Percentiles rank a stretch among this genome's conserved stretches.
Conservation (phyloP, 2,888 invertebrate genomes). For the Hesperia comma region DNA sequence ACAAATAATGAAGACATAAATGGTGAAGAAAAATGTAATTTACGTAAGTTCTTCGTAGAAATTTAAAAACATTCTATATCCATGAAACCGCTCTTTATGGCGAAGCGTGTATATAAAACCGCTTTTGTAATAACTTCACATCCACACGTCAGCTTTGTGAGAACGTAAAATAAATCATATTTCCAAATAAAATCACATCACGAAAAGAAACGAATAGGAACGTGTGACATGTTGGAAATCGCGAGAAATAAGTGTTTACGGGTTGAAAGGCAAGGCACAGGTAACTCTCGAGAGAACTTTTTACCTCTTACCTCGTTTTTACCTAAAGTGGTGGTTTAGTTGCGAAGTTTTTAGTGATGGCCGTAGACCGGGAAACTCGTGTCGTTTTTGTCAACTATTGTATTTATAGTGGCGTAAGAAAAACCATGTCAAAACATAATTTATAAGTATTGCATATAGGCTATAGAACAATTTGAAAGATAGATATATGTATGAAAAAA, state of each 20-base stretch:
- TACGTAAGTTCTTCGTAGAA: constrained; percentile 20
- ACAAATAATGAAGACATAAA: not conserved
- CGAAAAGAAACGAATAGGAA: constrained; percentile 39
- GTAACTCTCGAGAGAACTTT: constrained; percentile 50
- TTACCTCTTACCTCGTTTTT: constrained; percentile 55
- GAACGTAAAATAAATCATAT: constrained; percentile 34
- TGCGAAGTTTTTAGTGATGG: constrained; percentile 54
- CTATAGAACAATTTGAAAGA: too few relatives aligned
- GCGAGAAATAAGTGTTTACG: constrained; percentile 45
- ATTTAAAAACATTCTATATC: constrained; percentile 32
- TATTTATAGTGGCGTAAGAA: not conserved
- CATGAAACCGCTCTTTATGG: constrained; percentile 26
- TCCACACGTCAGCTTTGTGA: constrained; percentile 31
- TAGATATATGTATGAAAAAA: too few relatives aligned
- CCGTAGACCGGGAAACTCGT: constrained; percentile 43
- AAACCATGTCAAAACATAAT: not conserved
- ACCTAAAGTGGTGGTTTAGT: constrained; percentile 53
- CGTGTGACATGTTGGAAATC: constrained; percentile 45
- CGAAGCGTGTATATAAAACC: constrained; percentile 18
- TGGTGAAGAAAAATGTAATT: constrained; percentile 23
- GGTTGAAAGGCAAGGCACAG: constrained; percentile 38
- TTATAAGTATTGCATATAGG: too few relatives aligned
- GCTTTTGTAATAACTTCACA: constrained; percentile 32
- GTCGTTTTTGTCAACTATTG: not conserved
- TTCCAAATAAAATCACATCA: constrained; percentile 37